Base-by-base conservation (phyloP, 2,797 vertebrate genomes). In the Enteromius afrohamiltoni region DNA sequence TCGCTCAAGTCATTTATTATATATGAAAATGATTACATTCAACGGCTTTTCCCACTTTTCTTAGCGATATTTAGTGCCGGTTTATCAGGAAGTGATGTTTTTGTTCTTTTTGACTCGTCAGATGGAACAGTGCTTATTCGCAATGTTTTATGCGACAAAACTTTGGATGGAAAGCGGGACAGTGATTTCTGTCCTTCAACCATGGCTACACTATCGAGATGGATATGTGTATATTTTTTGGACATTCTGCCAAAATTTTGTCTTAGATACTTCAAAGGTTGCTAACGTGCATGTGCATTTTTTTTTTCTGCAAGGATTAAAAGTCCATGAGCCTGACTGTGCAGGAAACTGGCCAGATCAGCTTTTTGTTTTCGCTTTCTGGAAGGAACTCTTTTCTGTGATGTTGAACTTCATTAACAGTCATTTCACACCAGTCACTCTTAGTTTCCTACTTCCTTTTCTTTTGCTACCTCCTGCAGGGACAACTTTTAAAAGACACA, bases 321-420 rank as follows among this genome's bases (percentile, higher is more conserved):
- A 31, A 21, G 1, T 81, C 84, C 93, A 93, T 93, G 92, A 91
- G 93, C 93, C 91, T 94, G 89, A 94, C 93, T 76, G 90, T 90
- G 93, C 90, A 93, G 93, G 91, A 85, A 86, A 91, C 91, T 93
- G 92, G 93, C 92, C 90, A 71, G 47, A 29, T 26, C 29, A 69
- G 34, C 26, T 47, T 64, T 92, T 93, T 89, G 93, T 92, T 92
- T 90, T 92, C 84, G 88, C 0, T 0, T 92, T 92, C 92, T 92
- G 91, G 92, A 93, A 92, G 93, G 94, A 95, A 95, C 94, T 95
- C 91, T 92, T 93, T 93, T 89, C 92, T 95, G 90, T 92, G 89
- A 94, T 93, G 93, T 92, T 91, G 89, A 92, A 88, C 93, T 94
- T 96, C 93, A 95, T 95, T 95, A 95, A 94, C 92, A 96, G 93